These are phyloP conservation scores for Solea senegalensis DNA, from an alignment of 2,113 vertebrate species.

Conservation along the genomic window DNA sequence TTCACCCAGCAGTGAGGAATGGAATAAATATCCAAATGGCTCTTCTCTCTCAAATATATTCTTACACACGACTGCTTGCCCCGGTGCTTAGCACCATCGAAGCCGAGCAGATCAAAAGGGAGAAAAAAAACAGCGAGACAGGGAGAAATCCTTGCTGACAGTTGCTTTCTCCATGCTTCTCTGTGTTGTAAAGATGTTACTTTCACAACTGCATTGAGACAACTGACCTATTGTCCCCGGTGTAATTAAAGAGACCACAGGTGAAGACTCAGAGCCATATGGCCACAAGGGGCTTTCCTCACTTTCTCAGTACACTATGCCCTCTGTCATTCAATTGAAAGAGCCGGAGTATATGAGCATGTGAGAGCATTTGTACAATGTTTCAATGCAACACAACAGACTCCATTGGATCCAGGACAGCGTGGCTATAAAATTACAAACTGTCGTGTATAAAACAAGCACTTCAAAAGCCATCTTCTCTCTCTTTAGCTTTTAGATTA, in stretches of 20 bases:
- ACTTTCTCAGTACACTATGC: conserved; percentile 6
- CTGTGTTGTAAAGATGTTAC: conserved; percentile 82
- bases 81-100: conserved; percentile 81
- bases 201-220: conserved; percentile 76
- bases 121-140: conserved; percentile 15
- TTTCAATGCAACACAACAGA: not conserved
- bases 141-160: conserved; percentile 85
- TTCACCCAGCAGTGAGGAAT: conserved; percentile 77
- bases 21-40: conserved; percentile 84
- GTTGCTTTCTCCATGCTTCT: conserved; percentile 79
- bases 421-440: not conserved
- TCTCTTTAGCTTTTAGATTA: too few relatives aligned
- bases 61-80: conserved; percentile 80
- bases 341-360: not conserved
- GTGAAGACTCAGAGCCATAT: conserved; percentile 77
- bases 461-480: too few relatives aligned
- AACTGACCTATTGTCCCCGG: conserved; percentile 86
- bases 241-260: conserved; percentile 82
- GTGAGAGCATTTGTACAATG: not conserved
- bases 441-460: too few relatives aligned
- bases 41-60: conserved; percentile 73
- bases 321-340: conserved; percentile 7
- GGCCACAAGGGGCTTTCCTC: conserved; percentile 58
- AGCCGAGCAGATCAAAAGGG: conserved; percentile 67
- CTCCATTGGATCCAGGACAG: too few relatives aligned